phyloP scores from a whole-genome alignment of 2,113 vertebrate species.

The Oxyruncus cristatus region DNA sequence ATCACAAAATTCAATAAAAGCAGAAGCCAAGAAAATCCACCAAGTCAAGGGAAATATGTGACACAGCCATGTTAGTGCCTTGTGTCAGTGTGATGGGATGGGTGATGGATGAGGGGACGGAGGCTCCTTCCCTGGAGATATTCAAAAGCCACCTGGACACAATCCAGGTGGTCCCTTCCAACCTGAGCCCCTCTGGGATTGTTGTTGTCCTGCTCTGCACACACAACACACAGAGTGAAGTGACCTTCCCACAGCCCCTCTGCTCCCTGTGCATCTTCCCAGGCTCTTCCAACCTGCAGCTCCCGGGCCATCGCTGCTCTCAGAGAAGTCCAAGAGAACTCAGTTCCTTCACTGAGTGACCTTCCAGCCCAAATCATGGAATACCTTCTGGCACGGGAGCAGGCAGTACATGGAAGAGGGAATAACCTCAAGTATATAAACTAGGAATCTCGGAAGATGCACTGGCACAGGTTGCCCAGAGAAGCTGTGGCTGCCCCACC shows the following conservation, averaged over 20 bases:
- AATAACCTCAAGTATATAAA: neutral
- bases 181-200: neutral
- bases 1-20: neutral
- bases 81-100: neutral
- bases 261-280: neutral
- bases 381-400: neutral
- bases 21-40: neutral
- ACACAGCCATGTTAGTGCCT: neutral
- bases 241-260: neutral
- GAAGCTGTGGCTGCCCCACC: neutral
- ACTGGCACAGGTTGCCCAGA: neutral
- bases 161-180: neutral
- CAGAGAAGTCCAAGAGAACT: neutral
- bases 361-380: neutral
- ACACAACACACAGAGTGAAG: rapidly evolving
- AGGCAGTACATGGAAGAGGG: neutral
- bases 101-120: neutral
- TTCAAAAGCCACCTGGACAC: neutral
- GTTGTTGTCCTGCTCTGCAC: neutral
- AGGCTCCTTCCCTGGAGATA: neutral
- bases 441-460: neutral
- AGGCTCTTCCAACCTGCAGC: neutral
- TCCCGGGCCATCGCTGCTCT: neutral
- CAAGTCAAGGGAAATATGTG: neutral
- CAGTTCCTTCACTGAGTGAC: neutral